phyloP scores from a whole-genome alignment of 2,113 vertebrate genomes.

The Oenanthe oenanthe region DNA sequence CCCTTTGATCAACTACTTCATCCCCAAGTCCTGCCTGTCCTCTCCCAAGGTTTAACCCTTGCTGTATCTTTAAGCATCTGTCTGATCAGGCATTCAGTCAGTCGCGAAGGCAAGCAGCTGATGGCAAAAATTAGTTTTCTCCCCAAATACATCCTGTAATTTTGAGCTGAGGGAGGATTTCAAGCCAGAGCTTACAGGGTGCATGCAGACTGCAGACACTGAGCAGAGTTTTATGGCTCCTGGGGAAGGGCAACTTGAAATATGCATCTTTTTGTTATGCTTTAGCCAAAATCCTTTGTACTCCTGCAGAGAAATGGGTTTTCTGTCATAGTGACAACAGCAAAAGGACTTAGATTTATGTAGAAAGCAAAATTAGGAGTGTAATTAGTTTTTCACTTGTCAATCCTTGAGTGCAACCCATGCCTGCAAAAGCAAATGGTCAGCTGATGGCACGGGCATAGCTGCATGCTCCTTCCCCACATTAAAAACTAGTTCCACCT shows the following conservation, averaged over 20 bases:
- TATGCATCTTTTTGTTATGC: background rate
- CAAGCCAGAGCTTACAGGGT: background rate
- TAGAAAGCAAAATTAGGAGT: background rate
- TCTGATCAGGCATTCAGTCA: background rate
- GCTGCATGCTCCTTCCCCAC: background rate
- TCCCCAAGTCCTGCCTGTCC: background rate
- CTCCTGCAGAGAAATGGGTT: background rate
- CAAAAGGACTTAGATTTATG: background rate
- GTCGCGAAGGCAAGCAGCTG: background rate
- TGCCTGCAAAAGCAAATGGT: background rate
- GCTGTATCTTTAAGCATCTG: background rate
- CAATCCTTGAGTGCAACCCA: background rate
- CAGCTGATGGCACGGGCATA: fast-evolving
- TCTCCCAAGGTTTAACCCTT: constrained; percentile 35
- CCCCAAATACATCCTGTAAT: background rate
- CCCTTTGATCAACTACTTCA: constrained; percentile 48
- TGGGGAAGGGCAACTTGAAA: background rate
- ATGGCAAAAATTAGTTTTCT: background rate
- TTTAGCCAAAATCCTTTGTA: background rate
- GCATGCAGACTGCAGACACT: background rate
- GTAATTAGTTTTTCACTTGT: background rate
- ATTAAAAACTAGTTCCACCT: background rate
- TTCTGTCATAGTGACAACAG: background rate
- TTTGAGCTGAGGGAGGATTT: background rate
- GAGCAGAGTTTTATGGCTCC: background rate